phyloP scores from a whole-genome alignment of 1,140 invertebrate species.

The Brachionus manjavacas region DNA sequence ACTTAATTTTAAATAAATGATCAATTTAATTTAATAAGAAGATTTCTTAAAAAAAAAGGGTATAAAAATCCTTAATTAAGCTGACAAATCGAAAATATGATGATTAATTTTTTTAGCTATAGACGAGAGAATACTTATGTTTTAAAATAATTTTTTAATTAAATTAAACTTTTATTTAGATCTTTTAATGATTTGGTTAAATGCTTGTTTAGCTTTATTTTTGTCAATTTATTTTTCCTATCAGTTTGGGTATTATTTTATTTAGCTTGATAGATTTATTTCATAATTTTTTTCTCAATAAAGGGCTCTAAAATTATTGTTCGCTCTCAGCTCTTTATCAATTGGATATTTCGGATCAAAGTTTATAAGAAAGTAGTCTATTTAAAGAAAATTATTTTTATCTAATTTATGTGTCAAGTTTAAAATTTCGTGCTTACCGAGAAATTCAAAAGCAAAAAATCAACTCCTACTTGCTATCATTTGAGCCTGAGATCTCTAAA shows the following conservation, averaged over 20 bases:
- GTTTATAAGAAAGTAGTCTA: not conserved
- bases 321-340: not conserved
- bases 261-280: not conserved
- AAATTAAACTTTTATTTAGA: not conserved
- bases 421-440: not conserved
- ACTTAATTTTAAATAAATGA: not conserved
- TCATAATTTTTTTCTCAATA: not conserved
- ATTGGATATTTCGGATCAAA: not conserved
- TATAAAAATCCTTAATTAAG: constrained; percentile 5
- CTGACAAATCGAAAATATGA: not conserved
- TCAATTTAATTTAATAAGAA: not conserved
- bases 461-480: not conserved
- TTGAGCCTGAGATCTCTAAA: not conserved
- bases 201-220: not conserved
- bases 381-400: not conserved
- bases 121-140: not conserved
- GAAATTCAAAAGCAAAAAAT: not conserved
- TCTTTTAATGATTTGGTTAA: not conserved
- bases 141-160: not conserved
- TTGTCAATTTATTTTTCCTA: not conserved
- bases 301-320: not conserved
- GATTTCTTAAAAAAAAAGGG: not conserved
- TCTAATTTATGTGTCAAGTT: not conserved
- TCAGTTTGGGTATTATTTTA: not conserved
- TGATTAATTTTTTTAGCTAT: not conserved